A percentile compares a stretch with the other conserved stretches of the same genome.
Evolutionary conservation across 1,140 invertebrate genomes (phyloP).

Genomic region (Drosophila prosaltans): DNA sequence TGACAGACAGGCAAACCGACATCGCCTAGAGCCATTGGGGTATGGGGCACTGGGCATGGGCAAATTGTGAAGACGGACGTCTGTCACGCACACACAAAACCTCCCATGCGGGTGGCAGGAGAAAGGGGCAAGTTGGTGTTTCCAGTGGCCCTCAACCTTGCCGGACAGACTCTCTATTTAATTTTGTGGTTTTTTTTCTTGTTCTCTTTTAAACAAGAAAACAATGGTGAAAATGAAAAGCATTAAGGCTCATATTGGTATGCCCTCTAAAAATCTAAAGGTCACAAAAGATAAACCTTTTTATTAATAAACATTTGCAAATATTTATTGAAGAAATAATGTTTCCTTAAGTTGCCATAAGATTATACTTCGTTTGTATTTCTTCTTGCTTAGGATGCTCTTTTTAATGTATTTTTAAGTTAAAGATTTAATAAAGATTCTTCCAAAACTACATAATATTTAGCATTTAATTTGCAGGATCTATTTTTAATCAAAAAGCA

Average conservation of each 20-base stretch:
- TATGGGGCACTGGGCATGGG: neutral
- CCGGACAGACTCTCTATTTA: slow-evolving; percentile 15
- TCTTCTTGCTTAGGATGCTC: too few species aligned
- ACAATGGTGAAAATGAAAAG: slow-evolving; percentile 9
- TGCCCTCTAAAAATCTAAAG: slow-evolving; percentile 21
- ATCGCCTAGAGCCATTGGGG: slow-evolving; percentile 26
- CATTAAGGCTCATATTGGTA: neutral
- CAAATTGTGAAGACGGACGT: slow-evolving; percentile 40
- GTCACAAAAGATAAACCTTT: neutral
- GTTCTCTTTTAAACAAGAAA: slow-evolving; percentile 35
- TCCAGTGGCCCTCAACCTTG: slow-evolving; percentile 42
- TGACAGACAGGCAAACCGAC: slow-evolving; percentile 49
- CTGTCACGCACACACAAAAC: slow-evolving; percentile 66
- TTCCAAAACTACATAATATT: too few species aligned
- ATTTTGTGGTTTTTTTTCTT: slow-evolving; percentile 1
- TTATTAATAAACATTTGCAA: neutral
- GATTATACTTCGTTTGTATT: too few species aligned
- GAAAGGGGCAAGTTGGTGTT: slow-evolving; percentile 21
- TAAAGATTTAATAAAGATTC: too few species aligned
- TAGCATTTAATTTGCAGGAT: too few species aligned
- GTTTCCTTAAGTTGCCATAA: too few species aligned
- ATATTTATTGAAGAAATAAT: too few species aligned
- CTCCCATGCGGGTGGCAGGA: slow-evolving; percentile 37
- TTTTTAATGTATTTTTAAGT: too few species aligned
- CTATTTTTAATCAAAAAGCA: too few species aligned